These are phyloP conservation scores for Pseudococcus jackbeardsleyi DNA, from an alignment of 2,888 invertebrate species.

Conservation along the genomic window DNA sequence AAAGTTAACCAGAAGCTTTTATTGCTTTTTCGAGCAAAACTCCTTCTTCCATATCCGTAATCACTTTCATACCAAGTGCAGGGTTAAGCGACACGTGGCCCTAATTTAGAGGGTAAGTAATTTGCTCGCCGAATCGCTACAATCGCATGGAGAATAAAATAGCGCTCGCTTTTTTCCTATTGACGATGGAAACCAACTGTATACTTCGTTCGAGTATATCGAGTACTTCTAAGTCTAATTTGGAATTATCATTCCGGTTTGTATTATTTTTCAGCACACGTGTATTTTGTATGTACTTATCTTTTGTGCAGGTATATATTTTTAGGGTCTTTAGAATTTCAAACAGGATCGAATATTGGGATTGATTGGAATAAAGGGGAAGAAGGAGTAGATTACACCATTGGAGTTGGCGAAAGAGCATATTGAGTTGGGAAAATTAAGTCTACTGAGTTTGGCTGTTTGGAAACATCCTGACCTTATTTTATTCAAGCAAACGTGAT, in stretches of 20 bases:
- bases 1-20: constrained; percentile 33
- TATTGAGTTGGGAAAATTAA: too few species aligned
- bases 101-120: constrained; percentile 49
- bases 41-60: constrained; percentile 45
- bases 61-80: constrained; percentile 25
- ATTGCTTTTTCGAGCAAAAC: constrained; percentile 43
- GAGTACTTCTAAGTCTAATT: constrained; percentile 12
- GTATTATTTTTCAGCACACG: background rate
- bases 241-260: background rate
- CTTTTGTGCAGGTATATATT: background rate
- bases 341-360: too few species aligned
- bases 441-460: too few species aligned
- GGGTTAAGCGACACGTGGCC: constrained; percentile 46
- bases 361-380: too few species aligned
- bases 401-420: too few species aligned
- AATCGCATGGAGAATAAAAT: constrained; percentile 25
- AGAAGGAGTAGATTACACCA: too few species aligned
- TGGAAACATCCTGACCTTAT: too few species aligned
- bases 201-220: background rate
- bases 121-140: constrained; percentile 47
- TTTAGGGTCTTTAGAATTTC: background rate
- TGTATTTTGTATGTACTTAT: constrained; percentile 2
- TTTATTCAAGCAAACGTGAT: too few species aligned
- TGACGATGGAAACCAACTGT: background rate
- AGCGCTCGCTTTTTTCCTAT: constrained; percentile 1